Evolutionary conservation across 2,888 invertebrate genomes (phyloP), one percentile per base, ranked within the genome.

Genomic region (Micropterix aruncella): DNA sequence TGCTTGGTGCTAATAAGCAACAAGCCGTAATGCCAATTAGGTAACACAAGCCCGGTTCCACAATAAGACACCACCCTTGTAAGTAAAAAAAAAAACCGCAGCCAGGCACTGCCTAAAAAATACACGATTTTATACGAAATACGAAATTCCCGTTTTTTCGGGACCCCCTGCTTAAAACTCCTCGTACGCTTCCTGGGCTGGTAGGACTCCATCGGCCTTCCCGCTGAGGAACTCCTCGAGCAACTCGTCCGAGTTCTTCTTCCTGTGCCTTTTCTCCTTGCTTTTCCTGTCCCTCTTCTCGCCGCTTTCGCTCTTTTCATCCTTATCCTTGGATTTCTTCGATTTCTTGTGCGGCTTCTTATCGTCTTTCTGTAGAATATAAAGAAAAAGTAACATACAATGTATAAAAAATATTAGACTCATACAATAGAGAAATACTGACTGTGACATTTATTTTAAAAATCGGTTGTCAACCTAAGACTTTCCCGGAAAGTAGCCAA

Each of bases 201-300:
- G 46, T 60, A 66, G 55, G 52, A 73, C 60, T 60, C 76, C 56
- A 61, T 73, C 57, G 52, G 70, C 50, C 50, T 69, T 56, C 47
- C 72, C 71, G 57, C 77, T 77, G 4, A 79, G 58, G 58, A 80
- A 79, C 52, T 79, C 75, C 53, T 79, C 79, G 27, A 79, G 57
- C 38, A 44, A 41, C 53, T 77, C 78, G 51, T 75, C 75, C 14
- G 62, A 60, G 38, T 65, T 60, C 18, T 67, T 67, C 46, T 60
- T 60, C 51, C 64, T 66, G 3, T 62, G 57, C 55, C 62, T 75
- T 56, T 74, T 77, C 41, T 75, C 70, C 53, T 74, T 75, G 40
- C 74, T 68, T 36, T 44, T 42, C 5, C 44, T 46, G n/a, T 51
- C 46, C 38, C 47, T 43, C 37, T 47, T 44, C 40, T 48, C 48